phyloP scores from a whole-genome alignment of 1,140 invertebrate genomes.

The Leucophenga varia region DNA sequence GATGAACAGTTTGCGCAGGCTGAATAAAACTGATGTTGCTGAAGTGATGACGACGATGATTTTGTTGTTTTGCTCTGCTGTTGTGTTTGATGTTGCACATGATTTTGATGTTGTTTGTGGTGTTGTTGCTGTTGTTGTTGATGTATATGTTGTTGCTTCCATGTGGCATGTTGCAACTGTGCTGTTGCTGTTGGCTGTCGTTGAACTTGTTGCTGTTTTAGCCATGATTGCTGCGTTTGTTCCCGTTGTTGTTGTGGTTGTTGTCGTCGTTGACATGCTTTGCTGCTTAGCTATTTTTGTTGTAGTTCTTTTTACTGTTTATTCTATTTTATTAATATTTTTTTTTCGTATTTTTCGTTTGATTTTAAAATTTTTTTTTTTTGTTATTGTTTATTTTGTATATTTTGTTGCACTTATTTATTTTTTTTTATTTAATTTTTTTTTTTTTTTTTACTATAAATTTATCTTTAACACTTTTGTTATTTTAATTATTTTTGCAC shows the following conservation, averaged over 20 bases:
- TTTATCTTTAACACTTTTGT: slow-evolving; percentile 7
- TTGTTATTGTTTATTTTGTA: neutral
- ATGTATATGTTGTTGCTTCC: neutral
- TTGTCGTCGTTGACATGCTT: slow-evolving; percentile 1
- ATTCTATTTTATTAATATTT: neutral
- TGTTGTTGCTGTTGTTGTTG: slow-evolving; percentile 8
- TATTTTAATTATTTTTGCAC: slow-evolving; percentile 2
- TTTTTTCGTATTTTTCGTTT: slow-evolving; percentile 11
- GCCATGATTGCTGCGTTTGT: slow-evolving; percentile 6
- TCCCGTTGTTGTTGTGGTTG: slow-evolving; percentile 4
- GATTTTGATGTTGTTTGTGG: slow-evolving; percentile 7
- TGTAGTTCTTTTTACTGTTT: too few species aligned
- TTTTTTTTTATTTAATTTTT: slow-evolving; percentile 11
- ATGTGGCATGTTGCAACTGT: neutral
- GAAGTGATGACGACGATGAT: neutral
- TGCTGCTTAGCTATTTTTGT: too few species aligned
- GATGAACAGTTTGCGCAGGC: slow-evolving; percentile 36
- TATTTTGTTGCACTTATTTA: slow-evolving; percentile 1
- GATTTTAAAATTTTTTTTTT: slow-evolving; percentile 19
- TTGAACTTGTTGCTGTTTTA: slow-evolving; percentile 1
- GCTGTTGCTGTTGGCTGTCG: neutral
- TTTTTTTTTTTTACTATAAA: slow-evolving; percentile 9
- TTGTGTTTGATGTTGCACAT: neutral
- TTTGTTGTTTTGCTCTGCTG: slow-evolving; percentile 10
- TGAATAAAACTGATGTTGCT: slow-evolving; percentile 3